Evolutionary conservation across 2,888 invertebrate species (phyloP), one percentile per base, ranked within the genome.

Genomic region (Syrista parreyssii): DNA sequence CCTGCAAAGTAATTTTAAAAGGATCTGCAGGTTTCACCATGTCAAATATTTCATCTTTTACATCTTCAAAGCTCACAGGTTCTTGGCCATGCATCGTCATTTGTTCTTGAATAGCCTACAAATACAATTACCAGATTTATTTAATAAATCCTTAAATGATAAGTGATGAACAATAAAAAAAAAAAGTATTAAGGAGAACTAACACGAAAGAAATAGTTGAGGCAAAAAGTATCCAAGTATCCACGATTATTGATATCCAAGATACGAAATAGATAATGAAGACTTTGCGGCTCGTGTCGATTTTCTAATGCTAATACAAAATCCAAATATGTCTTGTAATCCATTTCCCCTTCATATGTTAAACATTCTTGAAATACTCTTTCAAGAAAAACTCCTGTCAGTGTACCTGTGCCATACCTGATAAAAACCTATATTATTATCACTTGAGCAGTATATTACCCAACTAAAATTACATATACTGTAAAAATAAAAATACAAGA

Each of bases 31-130:
- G 98, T 82, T 97, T 96, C 1, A 98, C 97, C 98, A 99, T 99
- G 92, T 99, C 99, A 92, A 98, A 99, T 84, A 99, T 97, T 92
- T 99, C 98, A 93, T 99, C 98, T 91, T 98, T 98, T 0, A 99
- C 96, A 92, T 99, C 98, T 85, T 98, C 96, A 91, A 98, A 98
- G 85, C 95, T 95, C 0, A 98, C 97, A 0, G 96, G 95, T 83
- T 98, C 97, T n/a, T 97, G 97, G 36, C 96, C 96, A 90, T 97
- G 96, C 11, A 95, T 94, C 78, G 94, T 94, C 95, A 99, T 96
- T 91, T 97, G 97, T 83, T 97, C 96, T 91, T 98, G 97, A 84
- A 99, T 98, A 1, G 97, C 98, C 94, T 97, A 91, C 4, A 89
- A 86, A 82, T 35, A 74, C 11, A 74, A 35, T 23, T 30, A 34